phyloP scores from a whole-genome alignment of 2,888 invertebrate genomes.

The Phrixothrix hirtus region DNA sequence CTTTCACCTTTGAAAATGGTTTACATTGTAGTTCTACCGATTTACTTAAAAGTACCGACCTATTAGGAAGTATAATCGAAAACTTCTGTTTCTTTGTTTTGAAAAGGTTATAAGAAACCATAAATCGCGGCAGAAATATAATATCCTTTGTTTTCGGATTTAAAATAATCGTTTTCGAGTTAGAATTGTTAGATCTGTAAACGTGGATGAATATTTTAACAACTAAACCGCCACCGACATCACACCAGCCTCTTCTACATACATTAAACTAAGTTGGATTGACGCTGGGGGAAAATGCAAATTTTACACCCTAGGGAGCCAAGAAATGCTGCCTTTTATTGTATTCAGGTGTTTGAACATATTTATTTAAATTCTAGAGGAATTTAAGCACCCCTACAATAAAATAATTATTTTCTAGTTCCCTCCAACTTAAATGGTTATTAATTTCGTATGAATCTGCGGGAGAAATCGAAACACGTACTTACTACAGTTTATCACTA shows the following conservation, averaged over 20 bases:
- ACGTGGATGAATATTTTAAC: conserved; percentile 33
- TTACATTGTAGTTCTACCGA: too few species aligned
- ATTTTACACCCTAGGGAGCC: conserved; percentile 33
- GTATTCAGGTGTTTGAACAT: conserved; percentile 39
- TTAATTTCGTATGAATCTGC: conserved; percentile 7
- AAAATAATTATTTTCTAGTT: conserved; percentile 12
- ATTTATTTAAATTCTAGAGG: conserved; percentile 28
- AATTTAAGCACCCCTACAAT: conserved; percentile 14
- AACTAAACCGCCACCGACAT: conserved; percentile 36
- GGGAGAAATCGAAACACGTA: conserved; percentile 10
- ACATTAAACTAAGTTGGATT: conserved; percentile 40
- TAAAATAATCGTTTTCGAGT: conserved; percentile 4
- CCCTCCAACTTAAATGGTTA: conserved; percentile 9
- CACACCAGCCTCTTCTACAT: conserved; percentile 33
- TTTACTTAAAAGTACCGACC: too few species aligned
- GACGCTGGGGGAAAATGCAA: conserved; percentile 38
- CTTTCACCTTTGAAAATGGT: too few species aligned
- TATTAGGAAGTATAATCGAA: too few species aligned
- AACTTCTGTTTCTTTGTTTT: too few species aligned
- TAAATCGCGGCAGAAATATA: too few species aligned
- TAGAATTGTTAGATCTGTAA: conserved; percentile 17
- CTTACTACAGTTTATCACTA: too few species aligned
- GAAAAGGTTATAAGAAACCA: too few species aligned
- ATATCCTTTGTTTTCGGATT: background rate
- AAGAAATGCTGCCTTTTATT: conserved; percentile 33